These are phyloP conservation scores for Pseudomyrmex concolor DNA, from an alignment of 1,140 invertebrate genomes.

Conservation along the genomic window DNA sequence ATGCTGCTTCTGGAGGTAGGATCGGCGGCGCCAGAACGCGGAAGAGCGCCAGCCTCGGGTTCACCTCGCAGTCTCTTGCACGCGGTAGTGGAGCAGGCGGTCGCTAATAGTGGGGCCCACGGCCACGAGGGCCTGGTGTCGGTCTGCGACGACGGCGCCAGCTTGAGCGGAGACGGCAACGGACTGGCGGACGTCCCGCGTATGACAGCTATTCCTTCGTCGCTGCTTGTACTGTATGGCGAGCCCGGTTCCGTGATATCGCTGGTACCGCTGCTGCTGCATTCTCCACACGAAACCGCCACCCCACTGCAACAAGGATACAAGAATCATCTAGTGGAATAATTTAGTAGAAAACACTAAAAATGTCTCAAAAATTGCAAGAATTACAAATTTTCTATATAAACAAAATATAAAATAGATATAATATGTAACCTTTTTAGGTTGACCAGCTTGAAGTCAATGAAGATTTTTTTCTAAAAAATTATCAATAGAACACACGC, in stretches of 20 bases:
- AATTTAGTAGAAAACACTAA: not conserved
- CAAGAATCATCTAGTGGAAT: slow-evolving; percentile 25
- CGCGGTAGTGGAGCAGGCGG: slow-evolving; percentile 78
- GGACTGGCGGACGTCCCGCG: slow-evolving; percentile 84
- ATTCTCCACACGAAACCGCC: slow-evolving; percentile 88
- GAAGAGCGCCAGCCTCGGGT: slow-evolving; percentile 79
- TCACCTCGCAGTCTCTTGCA: slow-evolving; percentile 83
- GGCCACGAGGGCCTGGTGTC: slow-evolving; percentile 83
- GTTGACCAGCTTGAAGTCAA: too few relatives aligned
- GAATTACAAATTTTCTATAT: too few relatives aligned
- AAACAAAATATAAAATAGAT: too few relatives aligned
- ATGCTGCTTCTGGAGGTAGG: slow-evolving; percentile 71
- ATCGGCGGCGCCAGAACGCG: slow-evolving; percentile 78
- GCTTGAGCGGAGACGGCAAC: slow-evolving; percentile 83
- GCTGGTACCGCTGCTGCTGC: slow-evolving; percentile 88
- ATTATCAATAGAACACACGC: too few relatives aligned
- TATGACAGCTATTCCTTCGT: slow-evolving; percentile 81
- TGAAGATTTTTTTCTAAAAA: too few relatives aligned
- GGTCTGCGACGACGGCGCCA: slow-evolving; percentile 83
- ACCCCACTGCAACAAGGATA: slow-evolving; percentile 87
- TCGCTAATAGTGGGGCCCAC: slow-evolving; percentile 82
- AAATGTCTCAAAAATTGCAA: not conserved
- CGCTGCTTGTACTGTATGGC: slow-evolving; percentile 88
- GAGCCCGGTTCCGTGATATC: slow-evolving; percentile 93
- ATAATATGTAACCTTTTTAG: too few relatives aligned